Percentiles rank a stretch among this genome's conserved stretches.
phyloP scores from a whole-genome alignment of 2,797 vertebrate species.

The Coracias cyanogaster region DNA sequence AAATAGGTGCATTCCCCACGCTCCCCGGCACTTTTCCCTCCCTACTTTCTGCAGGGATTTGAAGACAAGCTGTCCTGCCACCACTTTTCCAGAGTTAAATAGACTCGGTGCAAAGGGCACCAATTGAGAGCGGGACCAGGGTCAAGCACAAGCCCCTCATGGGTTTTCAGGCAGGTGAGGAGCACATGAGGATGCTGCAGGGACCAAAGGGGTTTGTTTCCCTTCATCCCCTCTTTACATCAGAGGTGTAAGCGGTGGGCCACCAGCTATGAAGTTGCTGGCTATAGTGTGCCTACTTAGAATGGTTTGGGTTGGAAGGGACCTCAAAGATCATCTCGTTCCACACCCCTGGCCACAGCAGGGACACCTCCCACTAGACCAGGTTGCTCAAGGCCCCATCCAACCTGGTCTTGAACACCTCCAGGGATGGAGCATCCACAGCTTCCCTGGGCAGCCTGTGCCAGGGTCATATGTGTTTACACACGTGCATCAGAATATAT shows the following conservation, averaged over 20 bases:
- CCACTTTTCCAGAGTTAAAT: neutral
- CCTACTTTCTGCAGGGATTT: neutral
- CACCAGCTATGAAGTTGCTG: fast-evolving
- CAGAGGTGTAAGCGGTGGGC: neutral
- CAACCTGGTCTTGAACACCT: too few relatives aligned
- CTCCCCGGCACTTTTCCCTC: neutral
- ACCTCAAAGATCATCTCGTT: too few relatives aligned
- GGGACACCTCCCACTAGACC: too few relatives aligned
- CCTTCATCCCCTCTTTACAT: neutral
- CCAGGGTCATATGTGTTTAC: neutral
- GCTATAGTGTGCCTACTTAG: too few relatives aligned
- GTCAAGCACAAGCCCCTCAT: fast-evolving
- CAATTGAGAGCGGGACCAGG: fast-evolving
- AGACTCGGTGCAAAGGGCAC: neutral
- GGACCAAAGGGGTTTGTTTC: neutral
- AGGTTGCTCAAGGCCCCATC: too few relatives aligned
- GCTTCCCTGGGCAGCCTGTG: too few relatives aligned
- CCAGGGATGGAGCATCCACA: too few relatives aligned
- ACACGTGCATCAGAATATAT: neutral
- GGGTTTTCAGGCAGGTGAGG: neutral
- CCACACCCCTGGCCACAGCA: too few relatives aligned
- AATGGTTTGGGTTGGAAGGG: too few relatives aligned
- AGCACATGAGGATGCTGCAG: fast-evolving
- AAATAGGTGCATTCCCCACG: fast-evolving
- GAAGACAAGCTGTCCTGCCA: neutral